Conservation (phyloP, 2,888 invertebrate species). For the Chrysopilus asiliformis region DNA sequence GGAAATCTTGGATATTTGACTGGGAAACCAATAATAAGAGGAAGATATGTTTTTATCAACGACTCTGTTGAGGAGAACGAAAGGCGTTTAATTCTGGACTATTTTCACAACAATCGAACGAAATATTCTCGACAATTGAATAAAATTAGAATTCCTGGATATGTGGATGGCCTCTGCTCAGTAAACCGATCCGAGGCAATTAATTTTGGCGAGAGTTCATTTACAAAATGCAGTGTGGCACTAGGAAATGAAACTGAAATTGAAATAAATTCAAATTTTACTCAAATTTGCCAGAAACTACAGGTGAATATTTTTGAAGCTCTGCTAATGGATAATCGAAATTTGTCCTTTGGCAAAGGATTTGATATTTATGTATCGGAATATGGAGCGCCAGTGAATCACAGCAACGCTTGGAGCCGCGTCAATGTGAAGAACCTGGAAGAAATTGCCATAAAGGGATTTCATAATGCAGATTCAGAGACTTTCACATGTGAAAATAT, state of each 20-base stretch:
- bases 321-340: slow-evolving; percentile 15
- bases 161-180: slow-evolving; percentile 5
- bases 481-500: slow-evolving; percentile 30
- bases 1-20: slow-evolving; percentile 28
- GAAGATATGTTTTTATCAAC: slow-evolving; percentile 19
- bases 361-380: slow-evolving; percentile 21
- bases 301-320: slow-evolving; percentile 20
- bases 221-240: slow-evolving; percentile 23
- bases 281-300: slow-evolving; percentile 23
- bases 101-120: slow-evolving; percentile 18
- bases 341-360: slow-evolving; percentile 5
- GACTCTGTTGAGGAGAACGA: slow-evolving; percentile 15
- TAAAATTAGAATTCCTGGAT: slow-evolving; percentile 6
- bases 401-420: no score
- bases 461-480: slow-evolving; percentile 17
- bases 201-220: slow-evolving; percentile 25
- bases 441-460: no score
- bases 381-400: slow-evolving; percentile 30
- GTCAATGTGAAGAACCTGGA: no score
- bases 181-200: slow-evolving; percentile 14
- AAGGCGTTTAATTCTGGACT: slow-evolving; percentile 19
- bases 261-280: slow-evolving; percentile 21
- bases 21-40: slow-evolving; percentile 24
- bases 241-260: slow-evolving; percentile 15
- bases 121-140: no score